Conservation (phyloP, 2,113 vertebrate genomes). For the Vanacampus margaritifer region DNA sequence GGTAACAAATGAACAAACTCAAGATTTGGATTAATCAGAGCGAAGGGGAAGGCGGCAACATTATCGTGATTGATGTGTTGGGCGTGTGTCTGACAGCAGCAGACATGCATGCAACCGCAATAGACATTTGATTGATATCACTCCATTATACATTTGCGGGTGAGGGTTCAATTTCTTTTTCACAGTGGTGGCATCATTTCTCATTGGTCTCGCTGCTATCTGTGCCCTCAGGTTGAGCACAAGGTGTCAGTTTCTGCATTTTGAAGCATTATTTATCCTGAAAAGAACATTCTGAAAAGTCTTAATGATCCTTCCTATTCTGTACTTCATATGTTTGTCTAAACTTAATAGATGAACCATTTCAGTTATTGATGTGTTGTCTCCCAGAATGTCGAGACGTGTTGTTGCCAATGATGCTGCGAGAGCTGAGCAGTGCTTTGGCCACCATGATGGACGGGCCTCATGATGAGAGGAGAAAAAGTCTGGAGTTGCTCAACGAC, state of each 20-base stretch:
- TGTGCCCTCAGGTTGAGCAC: background rate
- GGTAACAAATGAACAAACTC: constrained; percentile 5
- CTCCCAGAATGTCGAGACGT: constrained; percentile 90
- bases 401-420: constrained; percentile 91
- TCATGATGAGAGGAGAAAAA: constrained; percentile 79
- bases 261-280: background rate
- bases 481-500: constrained; percentile 89
- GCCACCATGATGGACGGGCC: constrained; percentile 70
- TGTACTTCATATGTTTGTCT: background rate
- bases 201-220: constrained; percentile 5
- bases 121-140: constrained; percentile 46
- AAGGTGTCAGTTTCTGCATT: background rate
- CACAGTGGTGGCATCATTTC: constrained; percentile 36
- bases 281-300: background rate
- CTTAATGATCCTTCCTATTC: background rate
- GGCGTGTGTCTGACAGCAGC: constrained; percentile 23
- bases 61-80: constrained; percentile 42
- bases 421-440: constrained; percentile 83
- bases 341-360: constrained; percentile 1
- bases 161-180: constrained; percentile 36
- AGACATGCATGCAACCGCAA: constrained; percentile 31
- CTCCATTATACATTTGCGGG: constrained; percentile 19
- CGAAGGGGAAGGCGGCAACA: constrained; percentile 4
- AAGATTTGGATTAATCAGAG: constrained; percentile 19
- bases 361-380: constrained; percentile 3